Base-by-base conservation (phyloP, 2,888 invertebrate genomes). In the Drosophila mettleri region DNA sequence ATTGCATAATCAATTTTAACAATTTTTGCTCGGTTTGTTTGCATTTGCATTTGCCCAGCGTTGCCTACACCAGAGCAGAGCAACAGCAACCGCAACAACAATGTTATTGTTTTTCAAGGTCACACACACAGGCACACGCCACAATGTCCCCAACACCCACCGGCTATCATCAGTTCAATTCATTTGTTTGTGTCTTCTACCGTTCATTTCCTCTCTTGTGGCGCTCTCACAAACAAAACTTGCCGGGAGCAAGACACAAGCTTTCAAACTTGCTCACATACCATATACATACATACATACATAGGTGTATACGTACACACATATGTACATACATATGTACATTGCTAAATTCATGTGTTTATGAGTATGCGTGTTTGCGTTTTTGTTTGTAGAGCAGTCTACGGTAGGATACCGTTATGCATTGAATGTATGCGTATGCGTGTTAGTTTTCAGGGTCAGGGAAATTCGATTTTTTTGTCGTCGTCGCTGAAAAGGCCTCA, bases 391-490 rank as follows among this genome's bases (percentile, higher is more conserved):
- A 53, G 69, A 39, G 51, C 53, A 61, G 65, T 48, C 70, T 52
- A 48, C 59, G 67, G 52, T 70, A 80, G 69, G 81, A 81, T 80
- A 82, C 85, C 71, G 85, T 82, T 82, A 80, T 78, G 75, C 76
- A 80, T 64, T 69, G 45, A 62, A 59, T 61, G 38, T 64, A 43
- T 70, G 64, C 53, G 68, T 80, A 57, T 77, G 72, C 66, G 73
- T 76, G 76, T 54, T 75, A 72, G 72, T 71, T 85, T 90, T 90
- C 90, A 90, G 89, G 90, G 90, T 90, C 90, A 90, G 80, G 89
- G 86, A 90, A 90, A 89, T 89, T 90, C 89, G 88, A 90, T 90
- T 89, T 89, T 43, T 59, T n/a, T 61, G 41, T 58, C 16, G 31
- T 46, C 49, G 49, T 45, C 51, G 38, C 41, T 66, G 36, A 49